phyloP scores from a whole-genome alignment of 35 echinoderm and acorn worm genomes.

The Ophiothrix spiculata region DNA sequence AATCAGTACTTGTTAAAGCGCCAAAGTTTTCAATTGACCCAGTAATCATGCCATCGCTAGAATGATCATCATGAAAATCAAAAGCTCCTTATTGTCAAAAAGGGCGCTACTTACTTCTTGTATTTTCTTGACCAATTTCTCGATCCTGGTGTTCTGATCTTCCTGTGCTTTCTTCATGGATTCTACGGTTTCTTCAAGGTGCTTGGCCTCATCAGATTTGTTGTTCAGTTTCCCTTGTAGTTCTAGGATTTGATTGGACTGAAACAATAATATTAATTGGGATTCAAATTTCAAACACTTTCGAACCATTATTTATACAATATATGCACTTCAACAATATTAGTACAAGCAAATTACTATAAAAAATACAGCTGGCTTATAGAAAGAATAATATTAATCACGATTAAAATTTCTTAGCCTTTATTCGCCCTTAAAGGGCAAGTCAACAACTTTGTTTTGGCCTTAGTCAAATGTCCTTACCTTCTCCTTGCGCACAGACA shows the following conservation, averaged over 20 bases:
- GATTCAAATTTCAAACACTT: no score
- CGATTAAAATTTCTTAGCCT: no score
- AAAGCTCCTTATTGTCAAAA: no score
- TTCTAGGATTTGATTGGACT: constrained; percentile 85
- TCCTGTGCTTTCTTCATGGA: constrained; percentile 40
- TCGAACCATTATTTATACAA: no score
- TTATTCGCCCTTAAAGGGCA: background rate
- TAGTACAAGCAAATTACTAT: no score
- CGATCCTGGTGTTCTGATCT: constrained; percentile 62
- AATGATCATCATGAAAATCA: background rate
- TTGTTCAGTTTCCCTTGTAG: constrained; percentile 61
- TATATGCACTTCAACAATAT: no score
- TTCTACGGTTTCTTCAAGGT: constrained; percentile 47
- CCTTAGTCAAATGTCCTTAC: no score
- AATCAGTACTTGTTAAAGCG: no score
- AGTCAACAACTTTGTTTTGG: background rate
- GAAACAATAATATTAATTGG: no score
- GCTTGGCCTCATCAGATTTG: constrained; percentile 66
- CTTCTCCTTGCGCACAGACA: constrained; percentile 78
- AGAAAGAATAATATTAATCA: no score
- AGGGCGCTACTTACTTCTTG: constrained; percentile 49
- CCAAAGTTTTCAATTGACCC: no score
- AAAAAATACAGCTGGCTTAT: no score
- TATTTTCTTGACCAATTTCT: constrained; percentile 53
- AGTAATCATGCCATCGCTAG: background rate